Evolutionary conservation across 2,113 vertebrate species (phyloP).

Genomic region (Cynocephalus volans): DNA sequence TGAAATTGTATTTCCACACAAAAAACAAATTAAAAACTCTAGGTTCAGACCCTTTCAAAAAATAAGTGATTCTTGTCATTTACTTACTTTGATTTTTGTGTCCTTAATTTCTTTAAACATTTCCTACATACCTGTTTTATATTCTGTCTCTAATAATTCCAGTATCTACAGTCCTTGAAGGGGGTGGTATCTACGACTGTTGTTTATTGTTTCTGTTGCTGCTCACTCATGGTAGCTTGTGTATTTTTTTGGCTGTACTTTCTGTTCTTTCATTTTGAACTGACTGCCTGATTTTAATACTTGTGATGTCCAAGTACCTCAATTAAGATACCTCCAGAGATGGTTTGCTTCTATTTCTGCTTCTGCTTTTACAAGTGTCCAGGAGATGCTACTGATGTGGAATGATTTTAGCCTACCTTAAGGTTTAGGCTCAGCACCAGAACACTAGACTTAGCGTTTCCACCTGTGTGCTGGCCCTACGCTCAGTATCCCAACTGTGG

Average conservation of each 20-base stretch:
- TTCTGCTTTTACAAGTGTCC: constrained; percentile 8
- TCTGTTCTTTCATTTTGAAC: neutral
- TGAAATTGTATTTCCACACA: neutral
- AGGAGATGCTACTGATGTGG: neutral
- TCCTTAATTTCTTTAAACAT: neutral
- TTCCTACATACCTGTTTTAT: neutral
- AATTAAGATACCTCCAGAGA: neutral
- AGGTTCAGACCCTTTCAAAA: neutral
- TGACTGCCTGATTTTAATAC: neutral
- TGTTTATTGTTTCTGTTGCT: neutral
- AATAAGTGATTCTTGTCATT: neutral
- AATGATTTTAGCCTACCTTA: neutral
- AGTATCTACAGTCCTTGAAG: neutral
- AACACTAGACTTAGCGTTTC: neutral
- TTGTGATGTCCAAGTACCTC: neutral
- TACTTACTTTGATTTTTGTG: neutral
- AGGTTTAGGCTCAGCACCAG: neutral
- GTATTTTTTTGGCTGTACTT: neutral
- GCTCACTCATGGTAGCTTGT: neutral
- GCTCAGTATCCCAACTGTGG: neutral
- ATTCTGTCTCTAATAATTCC: neutral
- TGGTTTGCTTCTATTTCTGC: neutral
- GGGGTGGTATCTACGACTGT: fast-evolving
- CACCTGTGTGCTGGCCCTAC: neutral
- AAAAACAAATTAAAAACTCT: neutral